phyloP scores from a whole-genome alignment of 1,140 invertebrate genomes.

The Drosophila mojavensis region DNA sequence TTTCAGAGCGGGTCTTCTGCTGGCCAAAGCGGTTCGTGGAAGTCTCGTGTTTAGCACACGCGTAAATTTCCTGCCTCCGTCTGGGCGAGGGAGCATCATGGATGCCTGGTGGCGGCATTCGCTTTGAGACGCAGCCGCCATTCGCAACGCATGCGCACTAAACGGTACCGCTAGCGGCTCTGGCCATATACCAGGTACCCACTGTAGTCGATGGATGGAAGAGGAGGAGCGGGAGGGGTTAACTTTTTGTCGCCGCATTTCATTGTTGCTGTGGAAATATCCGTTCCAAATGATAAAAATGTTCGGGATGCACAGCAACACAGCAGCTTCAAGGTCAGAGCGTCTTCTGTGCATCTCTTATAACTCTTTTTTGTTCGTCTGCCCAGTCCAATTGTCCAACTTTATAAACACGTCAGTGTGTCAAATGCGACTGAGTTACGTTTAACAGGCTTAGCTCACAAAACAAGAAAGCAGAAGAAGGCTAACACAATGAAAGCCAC shows the following conservation, averaged over 20 bases:
- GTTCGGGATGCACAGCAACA: slow-evolving; percentile 41
- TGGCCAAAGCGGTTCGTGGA: slow-evolving; percentile 72
- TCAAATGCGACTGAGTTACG: slow-evolving; percentile 74
- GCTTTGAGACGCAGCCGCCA: slow-evolving; percentile 75
- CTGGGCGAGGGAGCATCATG: slow-evolving; percentile 22
- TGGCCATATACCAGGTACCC: slow-evolving; percentile 10
- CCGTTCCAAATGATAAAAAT: slow-evolving; percentile 71
- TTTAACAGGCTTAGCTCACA: slow-evolving; percentile 33
- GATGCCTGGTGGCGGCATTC: slow-evolving; percentile 68
- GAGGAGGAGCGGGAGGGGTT: slow-evolving; percentile 2
- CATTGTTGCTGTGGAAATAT: slow-evolving; percentile 72
- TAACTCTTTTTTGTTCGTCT: slow-evolving; percentile 11
- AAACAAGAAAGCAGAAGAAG: background rate
- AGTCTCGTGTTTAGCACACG: slow-evolving; percentile 84
- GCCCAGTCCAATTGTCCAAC: slow-evolving; percentile 22
- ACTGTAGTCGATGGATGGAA: slow-evolving; percentile 10
- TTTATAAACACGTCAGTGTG: slow-evolving; percentile 75
- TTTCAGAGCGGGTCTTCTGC: slow-evolving; percentile 5
- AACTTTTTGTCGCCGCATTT: slow-evolving; percentile 79
- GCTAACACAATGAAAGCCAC: slow-evolving; percentile 2
- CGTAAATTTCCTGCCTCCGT: slow-evolving; percentile 80
- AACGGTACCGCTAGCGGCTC: slow-evolving; percentile 83
- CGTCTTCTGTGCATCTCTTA: slow-evolving; percentile 33
- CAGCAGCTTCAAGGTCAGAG: slow-evolving; percentile 67
- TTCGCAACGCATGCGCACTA: slow-evolving; percentile 84